Evolutionary conservation across 2,113 vertebrate genomes (phyloP).

Genomic region (Hypocryptadius cinnamomeus): DNA sequence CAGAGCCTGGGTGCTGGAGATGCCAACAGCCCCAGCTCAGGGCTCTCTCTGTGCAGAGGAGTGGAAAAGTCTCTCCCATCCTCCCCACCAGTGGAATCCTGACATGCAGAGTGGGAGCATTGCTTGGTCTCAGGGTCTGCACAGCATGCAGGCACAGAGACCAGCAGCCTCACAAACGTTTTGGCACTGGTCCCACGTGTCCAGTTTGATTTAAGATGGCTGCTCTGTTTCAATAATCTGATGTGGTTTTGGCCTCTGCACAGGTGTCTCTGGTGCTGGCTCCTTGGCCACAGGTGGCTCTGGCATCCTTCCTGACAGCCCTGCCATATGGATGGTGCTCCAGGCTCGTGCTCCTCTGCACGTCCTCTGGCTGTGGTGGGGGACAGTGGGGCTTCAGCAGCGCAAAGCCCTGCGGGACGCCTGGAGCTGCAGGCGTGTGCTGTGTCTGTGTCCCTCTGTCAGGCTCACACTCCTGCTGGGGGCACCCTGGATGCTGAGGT

Average conservation of each 20-base stretch:
- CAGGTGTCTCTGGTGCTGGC: not conserved
- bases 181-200: not conserved
- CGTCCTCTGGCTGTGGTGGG: not conserved
- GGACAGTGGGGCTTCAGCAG: not conserved
- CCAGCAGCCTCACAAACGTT: not conserved
- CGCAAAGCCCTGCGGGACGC: rapidly evolving
- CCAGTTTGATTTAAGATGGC: not conserved
- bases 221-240: not conserved
- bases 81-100: not conserved
- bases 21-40: not conserved
- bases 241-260: not conserved
- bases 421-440: not conserved
- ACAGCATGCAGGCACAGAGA: not conserved
- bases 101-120: rapidly evolving
- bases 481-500: not conserved
- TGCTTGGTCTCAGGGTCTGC: not conserved
- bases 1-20: not conserved
- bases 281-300: not conserved
- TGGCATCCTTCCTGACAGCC: not conserved
- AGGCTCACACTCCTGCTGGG: not conserved
- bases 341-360: not conserved
- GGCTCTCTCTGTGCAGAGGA: rapidly evolving
- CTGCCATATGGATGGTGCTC: rapidly evolving
- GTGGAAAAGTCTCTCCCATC: not conserved
- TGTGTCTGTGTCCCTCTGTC: not conserved